Percentiles rank a stretch among this genome's conserved stretches.
Evolutionary conservation across 2,888 invertebrate genomes (phyloP).

Genomic region (Rhagium mordax): DNA sequence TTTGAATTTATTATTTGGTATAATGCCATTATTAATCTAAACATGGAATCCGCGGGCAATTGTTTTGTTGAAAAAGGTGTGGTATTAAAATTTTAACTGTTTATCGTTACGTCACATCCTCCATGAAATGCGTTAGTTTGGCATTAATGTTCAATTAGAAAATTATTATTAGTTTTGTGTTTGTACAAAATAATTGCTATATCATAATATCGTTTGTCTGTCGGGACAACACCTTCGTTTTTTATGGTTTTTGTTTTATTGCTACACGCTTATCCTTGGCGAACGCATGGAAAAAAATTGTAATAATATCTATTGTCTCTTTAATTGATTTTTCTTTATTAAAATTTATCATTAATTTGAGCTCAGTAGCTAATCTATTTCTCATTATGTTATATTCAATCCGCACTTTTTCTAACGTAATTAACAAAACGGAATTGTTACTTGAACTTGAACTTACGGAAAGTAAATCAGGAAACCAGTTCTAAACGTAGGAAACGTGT

Average conservation of each 20-base stretch:
- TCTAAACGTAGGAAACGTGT: not conserved
- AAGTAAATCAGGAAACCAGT: not conserved
- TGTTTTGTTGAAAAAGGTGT: conserved; percentile 60
- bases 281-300: not conserved
- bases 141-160: conserved; percentile 35
- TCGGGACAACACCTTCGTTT: conserved; percentile 18
- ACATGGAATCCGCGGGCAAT: conserved; percentile 58
- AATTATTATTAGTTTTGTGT: conserved; percentile 32
- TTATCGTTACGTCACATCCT: conserved; percentile 56
- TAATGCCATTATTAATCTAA: conserved; percentile 58
- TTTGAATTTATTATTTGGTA: conserved; percentile 52
- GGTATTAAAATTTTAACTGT: conserved; percentile 58
- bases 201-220: too few relatives aligned
- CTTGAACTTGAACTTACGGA: not conserved
- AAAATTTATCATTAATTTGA: not conserved
- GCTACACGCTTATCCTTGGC: conserved; percentile 11
- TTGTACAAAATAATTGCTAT: conserved; percentile 25
- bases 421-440: not conserved
- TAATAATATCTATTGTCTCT: conserved; percentile 17
- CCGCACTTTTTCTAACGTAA: not conserved
- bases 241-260: conserved; percentile 6
- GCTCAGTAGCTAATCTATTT: conserved; percentile 21
- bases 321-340: conserved; percentile 23
- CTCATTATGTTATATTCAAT: not conserved
- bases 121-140: conserved; percentile 30